Evolutionary conservation across 2,113 vertebrate species (phyloP).

Genomic region (Caracal caracal): DNA sequence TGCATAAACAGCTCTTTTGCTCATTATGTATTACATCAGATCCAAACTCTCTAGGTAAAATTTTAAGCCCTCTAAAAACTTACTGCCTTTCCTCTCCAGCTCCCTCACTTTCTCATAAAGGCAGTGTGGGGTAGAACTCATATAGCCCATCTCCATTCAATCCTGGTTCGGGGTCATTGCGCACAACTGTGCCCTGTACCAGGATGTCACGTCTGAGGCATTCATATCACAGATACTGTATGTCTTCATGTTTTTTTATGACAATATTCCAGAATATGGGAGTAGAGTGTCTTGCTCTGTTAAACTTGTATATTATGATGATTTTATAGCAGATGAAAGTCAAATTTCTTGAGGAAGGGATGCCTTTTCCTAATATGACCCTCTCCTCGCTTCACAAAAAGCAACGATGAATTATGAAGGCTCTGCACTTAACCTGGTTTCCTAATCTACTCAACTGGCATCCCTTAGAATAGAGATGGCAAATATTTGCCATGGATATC

Average conservation of each 20-base stretch:
- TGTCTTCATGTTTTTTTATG: background rate
- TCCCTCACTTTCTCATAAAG: background rate
- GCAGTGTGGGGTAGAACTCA: background rate
- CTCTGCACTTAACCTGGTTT: background rate
- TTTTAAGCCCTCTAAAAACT: background rate
- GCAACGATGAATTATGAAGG: background rate
- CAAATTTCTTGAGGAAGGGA: constrained; percentile 1
- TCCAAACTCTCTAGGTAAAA: background rate
- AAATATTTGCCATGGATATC: background rate
- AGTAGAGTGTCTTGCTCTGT: background rate
- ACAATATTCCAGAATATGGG: background rate
- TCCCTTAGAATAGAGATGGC: background rate
- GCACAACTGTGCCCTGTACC: background rate
- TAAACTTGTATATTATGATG: background rate
- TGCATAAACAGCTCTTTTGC: constrained; percentile 11
- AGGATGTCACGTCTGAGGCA: background rate
- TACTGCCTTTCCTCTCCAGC: background rate
- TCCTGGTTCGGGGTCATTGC: background rate
- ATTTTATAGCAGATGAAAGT: background rate
- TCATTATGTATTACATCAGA: background rate
- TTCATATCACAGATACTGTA: background rate
- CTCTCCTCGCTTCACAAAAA: background rate
- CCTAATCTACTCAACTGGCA: background rate
- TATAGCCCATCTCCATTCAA: background rate
- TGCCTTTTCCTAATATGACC: background rate